Percentiles rank a stretch among this genome's conserved stretches.
These are phyloP conservation scores for Petaurus breviceps DNA, from an alignment of 2,113 vertebrate species.

Conservation along the genomic window DNA sequence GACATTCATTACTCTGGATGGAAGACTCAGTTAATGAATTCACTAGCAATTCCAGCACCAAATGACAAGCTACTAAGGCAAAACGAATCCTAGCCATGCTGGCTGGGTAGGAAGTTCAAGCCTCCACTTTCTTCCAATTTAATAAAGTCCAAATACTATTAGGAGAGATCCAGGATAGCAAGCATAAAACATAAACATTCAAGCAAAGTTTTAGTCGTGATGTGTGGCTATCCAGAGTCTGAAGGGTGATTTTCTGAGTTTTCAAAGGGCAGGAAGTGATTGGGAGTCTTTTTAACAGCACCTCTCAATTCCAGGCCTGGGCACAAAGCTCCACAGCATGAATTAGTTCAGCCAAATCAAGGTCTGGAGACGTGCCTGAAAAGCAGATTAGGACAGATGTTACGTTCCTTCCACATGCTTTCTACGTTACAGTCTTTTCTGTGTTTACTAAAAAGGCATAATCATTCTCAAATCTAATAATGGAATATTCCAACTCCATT, in stretches of 20 bases:
- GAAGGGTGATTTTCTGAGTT: conserved; percentile 56
- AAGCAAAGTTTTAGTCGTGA: conserved; percentile 58
- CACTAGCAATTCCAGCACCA: conserved; percentile 86
- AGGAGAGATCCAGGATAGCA: neutral
- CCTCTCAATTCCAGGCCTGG: conserved; percentile 55
- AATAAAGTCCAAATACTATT: neutral
- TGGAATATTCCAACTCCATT: conserved; percentile 21
- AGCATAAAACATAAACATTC: conserved; percentile 64
- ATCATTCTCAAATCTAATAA: neutral
- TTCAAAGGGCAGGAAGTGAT: conserved; percentile 57
- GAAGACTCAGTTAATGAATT: conserved; percentile 85
- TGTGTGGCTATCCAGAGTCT: conserved; percentile 68
- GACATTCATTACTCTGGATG: conserved; percentile 90
- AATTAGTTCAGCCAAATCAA: conserved; percentile 47
- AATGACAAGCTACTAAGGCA: conserved; percentile 78
- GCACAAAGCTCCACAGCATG: conserved; percentile 25
- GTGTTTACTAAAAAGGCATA: conserved; percentile 4
- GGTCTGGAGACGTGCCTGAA: conserved; percentile 81
- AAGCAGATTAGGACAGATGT: conserved; percentile 79
- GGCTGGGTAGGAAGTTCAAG: conserved; percentile 54
- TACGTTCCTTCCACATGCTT: conserved; percentile 45
- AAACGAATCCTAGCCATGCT: conserved; percentile 88
- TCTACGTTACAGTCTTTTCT: neutral
- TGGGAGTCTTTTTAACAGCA: conserved; percentile 66
- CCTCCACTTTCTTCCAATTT: conserved; percentile 18